Base-by-base conservation (phyloP, 2,888 invertebrate species). In the Drosophila hamatofila region DNA sequence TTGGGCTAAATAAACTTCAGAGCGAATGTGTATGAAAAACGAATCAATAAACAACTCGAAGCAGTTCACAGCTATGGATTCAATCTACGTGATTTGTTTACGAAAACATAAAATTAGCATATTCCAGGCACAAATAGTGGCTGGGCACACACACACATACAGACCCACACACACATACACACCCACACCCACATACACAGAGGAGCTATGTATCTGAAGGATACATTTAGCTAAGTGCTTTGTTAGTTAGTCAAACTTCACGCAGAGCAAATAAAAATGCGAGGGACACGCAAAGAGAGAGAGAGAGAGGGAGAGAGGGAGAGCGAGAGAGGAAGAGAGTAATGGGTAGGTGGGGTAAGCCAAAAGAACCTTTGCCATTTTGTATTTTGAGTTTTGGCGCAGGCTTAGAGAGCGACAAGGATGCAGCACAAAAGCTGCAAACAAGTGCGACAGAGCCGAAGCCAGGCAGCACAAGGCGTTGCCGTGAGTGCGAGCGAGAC, bases 341-440 rank as follows among this genome's bases (percentile, higher is more conserved):
- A 3, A 3, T 11, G 1, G 35, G n/a, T n/a, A 33, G 35, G 62
- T 21, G 42, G 41, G 54, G 54, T 39, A 25, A 54, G 39, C 44
- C 39, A 14, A 14, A 16, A 69, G 71, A 85, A 89, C 83, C 56
- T 76, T 90, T 78, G 89, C 89, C 89, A 83, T 90, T 87, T 80
- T 80, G 83, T 75, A 65, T 46, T 86, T 86, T 90, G 90, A 89
- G 64, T 87, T 90, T 89, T 87, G 87, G 84, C 84, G 71, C 73
- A 81, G 87, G 72, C 81, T 86, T 74, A 75, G 68, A 76, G 89
- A 62, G 74, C 55, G 77, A 86, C 68, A 68, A 66, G 64, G 70
- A 79, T 39, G 65, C 59, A 66, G 55, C 23, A 61, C 42, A 16
- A 7, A 44, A 25, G 46, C 14, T 37, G 21, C 4, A 1, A 21